Evolutionary conservation across 2,797 vertebrate genomes (phyloP).

Genomic region (Mareca strepera): DNA sequence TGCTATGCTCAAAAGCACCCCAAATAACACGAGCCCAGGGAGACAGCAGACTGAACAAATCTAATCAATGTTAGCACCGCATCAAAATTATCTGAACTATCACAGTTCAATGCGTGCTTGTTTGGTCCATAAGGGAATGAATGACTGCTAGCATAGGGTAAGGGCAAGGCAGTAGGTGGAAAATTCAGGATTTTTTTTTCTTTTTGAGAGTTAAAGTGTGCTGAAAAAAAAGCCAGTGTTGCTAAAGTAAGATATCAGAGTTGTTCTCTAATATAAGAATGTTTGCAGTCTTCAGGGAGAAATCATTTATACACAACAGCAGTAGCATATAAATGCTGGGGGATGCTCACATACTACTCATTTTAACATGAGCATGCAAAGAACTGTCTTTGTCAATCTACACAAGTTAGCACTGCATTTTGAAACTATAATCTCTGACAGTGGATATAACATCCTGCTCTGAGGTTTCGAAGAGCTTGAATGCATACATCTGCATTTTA

Average conservation of each 20-base stretch:
- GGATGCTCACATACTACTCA: accelerated
- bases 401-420: not conserved
- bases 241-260: not conserved
- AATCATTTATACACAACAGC: not conserved
- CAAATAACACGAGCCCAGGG: not conserved
- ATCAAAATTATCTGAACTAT: not conserved
- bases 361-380: not conserved
- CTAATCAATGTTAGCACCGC: constrained; percentile 9
- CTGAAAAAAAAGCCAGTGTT: not conserved
- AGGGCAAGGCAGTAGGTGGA: not conserved
- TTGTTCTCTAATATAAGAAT: not conserved
- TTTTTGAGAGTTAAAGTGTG: not conserved
- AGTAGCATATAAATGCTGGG: not conserved
- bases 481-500: not conserved
- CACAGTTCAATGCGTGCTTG: not conserved
- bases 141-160: not conserved
- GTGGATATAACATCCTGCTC: not conserved
- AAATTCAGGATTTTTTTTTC: not conserved
- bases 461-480: not conserved
- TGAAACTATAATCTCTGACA: not conserved
- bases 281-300: not conserved
- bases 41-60: not conserved
- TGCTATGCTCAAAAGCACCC: not conserved
- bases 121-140: not conserved
- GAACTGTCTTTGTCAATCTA: not conserved